These are phyloP conservation scores for Montifringilla adamsi DNA, from an alignment of 2,113 vertebrate genomes.

Conservation along the genomic window DNA sequence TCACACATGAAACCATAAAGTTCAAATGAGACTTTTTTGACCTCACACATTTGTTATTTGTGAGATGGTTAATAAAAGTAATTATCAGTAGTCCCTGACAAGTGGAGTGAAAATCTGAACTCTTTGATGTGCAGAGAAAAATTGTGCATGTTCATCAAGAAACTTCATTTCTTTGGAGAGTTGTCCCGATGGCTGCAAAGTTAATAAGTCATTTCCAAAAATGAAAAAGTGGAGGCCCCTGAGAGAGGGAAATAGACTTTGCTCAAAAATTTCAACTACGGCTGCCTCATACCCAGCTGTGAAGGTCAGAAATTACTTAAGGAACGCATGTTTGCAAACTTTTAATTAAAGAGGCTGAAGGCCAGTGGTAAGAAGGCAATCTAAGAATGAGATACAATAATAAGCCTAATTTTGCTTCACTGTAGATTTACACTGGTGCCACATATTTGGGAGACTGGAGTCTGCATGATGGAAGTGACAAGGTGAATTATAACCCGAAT, in stretches of 20 bases:
- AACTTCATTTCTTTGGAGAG: not conserved
- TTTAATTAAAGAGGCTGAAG: not conserved
- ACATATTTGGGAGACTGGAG: not conserved
- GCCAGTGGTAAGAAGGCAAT: not conserved
- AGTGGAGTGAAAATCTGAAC: not conserved
- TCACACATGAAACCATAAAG: not conserved
- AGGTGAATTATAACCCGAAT: not conserved
- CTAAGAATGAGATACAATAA: not conserved
- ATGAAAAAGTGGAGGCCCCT: not conserved
- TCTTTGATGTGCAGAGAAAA: not conserved
- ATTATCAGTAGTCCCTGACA: not conserved
- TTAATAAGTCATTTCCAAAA: not conserved
- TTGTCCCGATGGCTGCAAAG: not conserved
- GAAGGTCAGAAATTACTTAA: constrained; percentile 11
- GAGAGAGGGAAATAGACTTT: not conserved
- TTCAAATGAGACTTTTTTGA: not conserved
- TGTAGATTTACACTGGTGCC: not conserved
- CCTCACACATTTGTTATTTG: not conserved
- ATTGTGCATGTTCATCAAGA: not conserved
- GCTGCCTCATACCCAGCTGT: not conserved
- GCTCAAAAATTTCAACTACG: not conserved
- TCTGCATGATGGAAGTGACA: not conserved
- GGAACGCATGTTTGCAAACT: not conserved
- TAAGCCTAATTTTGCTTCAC: not conserved
- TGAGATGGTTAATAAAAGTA: not conserved